Percentiles rank a stretch among this genome's conserved stretches.
These are phyloP conservation scores for Acrocera orbiculus DNA, from an alignment of 2,888 invertebrate genomes.

Conservation along the genomic window DNA sequence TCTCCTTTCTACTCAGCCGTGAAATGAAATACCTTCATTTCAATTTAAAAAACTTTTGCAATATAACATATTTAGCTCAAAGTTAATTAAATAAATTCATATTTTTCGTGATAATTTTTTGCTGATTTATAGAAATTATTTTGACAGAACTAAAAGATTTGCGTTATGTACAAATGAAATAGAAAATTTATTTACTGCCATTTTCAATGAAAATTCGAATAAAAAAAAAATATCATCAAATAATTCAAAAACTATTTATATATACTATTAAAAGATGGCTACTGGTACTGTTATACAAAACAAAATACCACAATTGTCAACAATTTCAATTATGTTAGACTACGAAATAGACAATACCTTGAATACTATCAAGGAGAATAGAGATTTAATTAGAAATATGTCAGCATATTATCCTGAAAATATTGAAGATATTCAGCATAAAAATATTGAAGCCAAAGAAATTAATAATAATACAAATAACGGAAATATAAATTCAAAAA, in stretches of 20 bases:
- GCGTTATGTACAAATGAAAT: too few relatives aligned
- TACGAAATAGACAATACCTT: conserved; percentile 30
- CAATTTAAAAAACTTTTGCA: too few relatives aligned
- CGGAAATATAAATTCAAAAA: conserved; percentile 11
- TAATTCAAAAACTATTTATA: too few relatives aligned
- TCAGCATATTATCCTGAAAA: conserved; percentile 2
- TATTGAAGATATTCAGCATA: neutral
- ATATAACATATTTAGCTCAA: too few relatives aligned
- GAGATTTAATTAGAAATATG: conserved; percentile 14
- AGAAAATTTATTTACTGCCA: too few relatives aligned
- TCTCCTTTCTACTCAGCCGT: too few relatives aligned
- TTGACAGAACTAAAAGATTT: too few relatives aligned
- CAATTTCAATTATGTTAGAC: conserved; percentile 28
- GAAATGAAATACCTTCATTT: too few relatives aligned
- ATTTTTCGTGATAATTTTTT: too few relatives aligned
- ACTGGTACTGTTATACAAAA: conserved; percentile 10
- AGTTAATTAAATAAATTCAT: too few relatives aligned
- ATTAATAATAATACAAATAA: conserved; percentile 13
- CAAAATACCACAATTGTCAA: conserved; percentile 16
- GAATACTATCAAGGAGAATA: conserved; percentile 27
- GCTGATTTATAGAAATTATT: too few relatives aligned
- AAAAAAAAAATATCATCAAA: neutral
- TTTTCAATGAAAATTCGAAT: neutral
- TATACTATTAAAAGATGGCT: conserved; percentile 7
- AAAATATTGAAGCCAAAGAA: conserved; percentile 1